A percentile compares a stretch with the other conserved stretches of the same genome.
Conservation (phyloP, 2,113 vertebrate species). For the Mesoclemmys tuberculata region DNA sequence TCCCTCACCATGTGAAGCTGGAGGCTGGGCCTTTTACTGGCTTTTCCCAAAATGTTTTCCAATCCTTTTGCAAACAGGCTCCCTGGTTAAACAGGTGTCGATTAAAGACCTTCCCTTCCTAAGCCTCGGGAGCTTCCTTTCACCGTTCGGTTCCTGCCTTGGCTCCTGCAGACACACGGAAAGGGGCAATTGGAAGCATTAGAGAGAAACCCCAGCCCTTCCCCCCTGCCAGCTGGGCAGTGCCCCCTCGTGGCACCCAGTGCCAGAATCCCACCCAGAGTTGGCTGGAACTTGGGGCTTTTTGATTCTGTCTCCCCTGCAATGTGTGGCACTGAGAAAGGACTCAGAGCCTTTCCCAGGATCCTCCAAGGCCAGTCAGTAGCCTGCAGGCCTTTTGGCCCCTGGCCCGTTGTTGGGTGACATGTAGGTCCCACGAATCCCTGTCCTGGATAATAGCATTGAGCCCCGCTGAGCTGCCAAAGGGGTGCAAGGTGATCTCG, state of each 20-base stretch:
- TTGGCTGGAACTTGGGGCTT: not conserved
- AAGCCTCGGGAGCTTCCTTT: not conserved
- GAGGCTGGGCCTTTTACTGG: not conserved
- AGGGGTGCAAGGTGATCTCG: not conserved
- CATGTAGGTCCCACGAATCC: not conserved
- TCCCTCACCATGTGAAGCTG: not conserved
- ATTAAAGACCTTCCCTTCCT: not conserved
- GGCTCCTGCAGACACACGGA: too few species aligned
- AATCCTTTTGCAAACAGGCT: not conserved
- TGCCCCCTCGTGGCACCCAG: not conserved
- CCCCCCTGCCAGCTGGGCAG: not conserved
- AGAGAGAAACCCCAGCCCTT: not conserved
- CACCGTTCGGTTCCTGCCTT: not conserved
- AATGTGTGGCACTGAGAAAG: not conserved
- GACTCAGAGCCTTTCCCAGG: not conserved
- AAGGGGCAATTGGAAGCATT: not conserved
- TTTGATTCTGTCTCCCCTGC: not conserved
- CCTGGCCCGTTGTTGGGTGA: not conserved
- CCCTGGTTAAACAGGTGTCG: not conserved
- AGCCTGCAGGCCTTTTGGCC: not conserved
- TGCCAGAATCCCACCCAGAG: not conserved
- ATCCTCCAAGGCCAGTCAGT: not conserved
- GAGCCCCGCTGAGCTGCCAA: not conserved
- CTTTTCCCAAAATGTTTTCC: not conserved
- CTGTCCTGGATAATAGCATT: not conserved